Evolutionary conservation across 2,113 vertebrate genomes (phyloP).

Genomic region (Grantiella picta): DNA sequence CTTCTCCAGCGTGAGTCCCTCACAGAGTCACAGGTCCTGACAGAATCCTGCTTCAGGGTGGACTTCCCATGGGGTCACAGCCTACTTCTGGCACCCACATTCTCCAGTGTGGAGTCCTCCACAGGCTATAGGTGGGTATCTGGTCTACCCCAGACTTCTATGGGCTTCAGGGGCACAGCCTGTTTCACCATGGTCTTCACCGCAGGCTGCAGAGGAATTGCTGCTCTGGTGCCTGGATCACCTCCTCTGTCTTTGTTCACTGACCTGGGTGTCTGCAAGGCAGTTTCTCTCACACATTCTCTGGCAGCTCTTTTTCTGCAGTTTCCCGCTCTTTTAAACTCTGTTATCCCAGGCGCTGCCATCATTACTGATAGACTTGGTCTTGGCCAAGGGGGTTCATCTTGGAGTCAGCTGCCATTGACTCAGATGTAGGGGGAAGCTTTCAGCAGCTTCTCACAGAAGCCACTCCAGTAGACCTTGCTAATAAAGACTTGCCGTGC

Average conservation of each 20-base stretch:
- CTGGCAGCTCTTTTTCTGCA: background rate
- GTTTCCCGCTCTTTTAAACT: background rate
- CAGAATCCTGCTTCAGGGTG: background rate
- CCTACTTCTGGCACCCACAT: rapidly evolving
- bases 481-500: background rate
- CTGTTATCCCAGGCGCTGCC: rapidly evolving
- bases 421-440: background rate
- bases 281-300: background rate
- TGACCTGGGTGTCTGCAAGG: background rate
- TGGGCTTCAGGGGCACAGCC: background rate
- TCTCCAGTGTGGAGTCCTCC: rapidly evolving
- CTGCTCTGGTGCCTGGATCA: rapidly evolving
- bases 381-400: background rate
- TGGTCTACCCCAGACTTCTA: background rate
- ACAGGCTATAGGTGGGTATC: background rate
- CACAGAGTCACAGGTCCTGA: background rate
- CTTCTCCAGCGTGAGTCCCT: background rate
- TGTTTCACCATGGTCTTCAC: background rate
- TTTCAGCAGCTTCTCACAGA: background rate
- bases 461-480: background rate
- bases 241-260: background rate
- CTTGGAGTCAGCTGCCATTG: background rate
- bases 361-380: background rate
- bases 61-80: background rate
- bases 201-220: rapidly evolving